phyloP scores from a whole-genome alignment of 2,888 invertebrate genomes.

The Plemyria rubiginata region DNA sequence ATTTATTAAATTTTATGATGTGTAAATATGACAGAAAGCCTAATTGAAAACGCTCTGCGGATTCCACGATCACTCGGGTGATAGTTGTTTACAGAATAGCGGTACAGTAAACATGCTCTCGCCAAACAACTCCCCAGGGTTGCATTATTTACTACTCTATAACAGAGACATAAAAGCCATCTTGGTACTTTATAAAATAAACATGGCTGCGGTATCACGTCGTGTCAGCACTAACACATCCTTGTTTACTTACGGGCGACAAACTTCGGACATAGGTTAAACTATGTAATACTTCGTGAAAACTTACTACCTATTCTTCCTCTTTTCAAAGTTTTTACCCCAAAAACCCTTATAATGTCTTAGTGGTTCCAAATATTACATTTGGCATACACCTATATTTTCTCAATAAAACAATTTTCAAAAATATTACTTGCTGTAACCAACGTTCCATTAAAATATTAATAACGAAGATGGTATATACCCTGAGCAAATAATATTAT shows the following conservation, averaged over 20 bases:
- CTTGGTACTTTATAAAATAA: constrained; percentile 34
- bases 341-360: too few species aligned
- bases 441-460: background rate
- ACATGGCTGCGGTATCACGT: constrained; percentile 48
- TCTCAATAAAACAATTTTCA: too few species aligned
- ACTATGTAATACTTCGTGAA: constrained; percentile 33
- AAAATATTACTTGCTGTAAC: too few species aligned
- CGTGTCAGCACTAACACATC: constrained; percentile 56
- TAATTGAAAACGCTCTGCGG: too few species aligned
- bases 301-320: too few species aligned
- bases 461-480: background rate
- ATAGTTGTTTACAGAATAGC: too few species aligned
- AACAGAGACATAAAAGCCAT: constrained; percentile 44
- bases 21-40: too few species aligned
- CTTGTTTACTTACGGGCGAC: constrained; percentile 60
- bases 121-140: constrained; percentile 22
- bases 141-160: constrained; percentile 30
- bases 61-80: too few species aligned
- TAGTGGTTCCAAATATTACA: too few species aligned
- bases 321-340: too few species aligned
- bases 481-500: background rate
- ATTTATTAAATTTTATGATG: too few species aligned
- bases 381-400: too few species aligned
- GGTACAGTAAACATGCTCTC: constrained; percentile 15
- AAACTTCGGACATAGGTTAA: constrained; percentile 60